These are phyloP conservation scores for Potamilus streckersoni DNA, from an alignment of 1,140 invertebrate genomes.

Conservation along the genomic window DNA sequence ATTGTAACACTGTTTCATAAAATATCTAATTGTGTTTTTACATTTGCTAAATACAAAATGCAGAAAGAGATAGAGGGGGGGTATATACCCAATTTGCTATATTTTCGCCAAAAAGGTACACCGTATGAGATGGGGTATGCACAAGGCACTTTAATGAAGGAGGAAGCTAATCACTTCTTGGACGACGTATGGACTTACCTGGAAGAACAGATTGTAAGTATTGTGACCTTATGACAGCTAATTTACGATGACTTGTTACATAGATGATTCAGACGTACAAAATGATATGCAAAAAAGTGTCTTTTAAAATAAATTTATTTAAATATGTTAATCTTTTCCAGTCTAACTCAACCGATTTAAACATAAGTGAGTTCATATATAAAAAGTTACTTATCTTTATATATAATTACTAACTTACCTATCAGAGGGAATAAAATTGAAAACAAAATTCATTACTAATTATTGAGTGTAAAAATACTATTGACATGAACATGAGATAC, in stretches of 20 bases:
- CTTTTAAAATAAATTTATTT: too few relatives aligned
- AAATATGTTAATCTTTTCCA: too few relatives aligned
- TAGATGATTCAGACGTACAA: neutral
- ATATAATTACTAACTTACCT: too few relatives aligned
- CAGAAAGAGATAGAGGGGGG: neutral
- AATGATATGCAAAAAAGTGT: too few relatives aligned
- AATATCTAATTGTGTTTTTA: neutral
- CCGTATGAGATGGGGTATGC: constrained; percentile 57
- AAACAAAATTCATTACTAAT: too few relatives aligned
- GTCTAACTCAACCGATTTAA: too few relatives aligned
- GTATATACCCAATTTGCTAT: neutral
- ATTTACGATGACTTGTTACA: constrained; percentile 23
- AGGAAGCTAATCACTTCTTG: constrained; percentile 35
- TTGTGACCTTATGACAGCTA: neutral
- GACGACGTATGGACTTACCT: constrained; percentile 50
- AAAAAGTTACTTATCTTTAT: too few relatives aligned
- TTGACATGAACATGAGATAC: too few relatives aligned
- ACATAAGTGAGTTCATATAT: too few relatives aligned
- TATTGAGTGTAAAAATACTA: too few relatives aligned
- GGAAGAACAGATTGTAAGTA: constrained; percentile 50
- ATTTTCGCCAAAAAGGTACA: constrained; percentile 27
- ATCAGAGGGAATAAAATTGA: too few relatives aligned
- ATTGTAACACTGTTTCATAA: neutral
- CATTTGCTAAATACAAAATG: neutral
- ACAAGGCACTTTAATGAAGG: constrained; percentile 42